Evolutionary conservation across 2,113 vertebrate genomes (phyloP).

Genomic region (Charadrius vociferus): DNA sequence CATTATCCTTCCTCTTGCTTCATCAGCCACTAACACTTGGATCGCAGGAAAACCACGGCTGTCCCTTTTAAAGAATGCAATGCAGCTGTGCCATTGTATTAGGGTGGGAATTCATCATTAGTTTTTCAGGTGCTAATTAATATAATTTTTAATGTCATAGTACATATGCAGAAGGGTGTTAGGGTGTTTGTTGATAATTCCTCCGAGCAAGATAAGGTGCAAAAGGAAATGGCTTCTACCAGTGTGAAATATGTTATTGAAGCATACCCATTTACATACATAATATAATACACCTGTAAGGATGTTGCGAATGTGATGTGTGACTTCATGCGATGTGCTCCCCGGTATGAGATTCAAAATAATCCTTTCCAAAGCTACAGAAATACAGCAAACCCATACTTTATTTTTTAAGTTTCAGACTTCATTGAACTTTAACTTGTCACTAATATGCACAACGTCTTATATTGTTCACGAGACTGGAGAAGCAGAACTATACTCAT

Average conservation of each 20-base stretch:
- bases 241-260: too few species aligned
- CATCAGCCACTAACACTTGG: background rate
- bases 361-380: background rate
- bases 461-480: background rate
- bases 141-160: background rate
- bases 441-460: background rate
- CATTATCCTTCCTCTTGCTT: background rate
- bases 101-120: background rate
- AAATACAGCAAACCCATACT: background rate
- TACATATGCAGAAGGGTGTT: background rate
- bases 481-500: background rate
- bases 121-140: constrained; percentile 16
- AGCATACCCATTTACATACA: too few species aligned
- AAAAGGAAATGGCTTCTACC: background rate
- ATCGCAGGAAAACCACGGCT: background rate
- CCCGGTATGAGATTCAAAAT: background rate
- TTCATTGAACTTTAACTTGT: background rate
- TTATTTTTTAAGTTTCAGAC: background rate
- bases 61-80: background rate
- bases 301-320: background rate
- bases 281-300: background rate
- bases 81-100: background rate
- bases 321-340: background rate
- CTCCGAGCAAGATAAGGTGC: background rate
- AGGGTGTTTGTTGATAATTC: constrained; percentile 15